Conservation (phyloP, 2,888 invertebrate genomes). For the Palloptera scutellata region DNA sequence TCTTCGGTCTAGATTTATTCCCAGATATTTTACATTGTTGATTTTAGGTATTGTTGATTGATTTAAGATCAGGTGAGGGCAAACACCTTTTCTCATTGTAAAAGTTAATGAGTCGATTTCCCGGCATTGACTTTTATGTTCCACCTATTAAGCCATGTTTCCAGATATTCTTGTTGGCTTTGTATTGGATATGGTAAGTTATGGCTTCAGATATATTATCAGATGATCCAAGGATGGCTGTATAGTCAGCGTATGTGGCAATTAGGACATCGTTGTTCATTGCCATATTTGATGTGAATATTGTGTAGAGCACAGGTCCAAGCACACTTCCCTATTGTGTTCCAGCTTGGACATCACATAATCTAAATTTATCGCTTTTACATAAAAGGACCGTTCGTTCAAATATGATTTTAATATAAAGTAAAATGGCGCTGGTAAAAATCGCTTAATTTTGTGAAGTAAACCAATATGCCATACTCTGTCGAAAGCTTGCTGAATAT, state of each 20-base stretch:
- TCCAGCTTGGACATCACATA: neutral
- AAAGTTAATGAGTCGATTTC: conserved; percentile 4
- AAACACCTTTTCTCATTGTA: neutral
- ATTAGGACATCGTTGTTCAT: neutral
- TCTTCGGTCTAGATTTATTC: conserved; percentile 4
- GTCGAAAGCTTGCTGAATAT: no score
- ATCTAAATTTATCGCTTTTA: neutral
- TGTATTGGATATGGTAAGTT: no score
- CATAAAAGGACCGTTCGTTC: conserved; percentile 8
- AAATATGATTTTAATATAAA: conserved; percentile 8
- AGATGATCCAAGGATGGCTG: no score
- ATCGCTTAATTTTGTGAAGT: no score
- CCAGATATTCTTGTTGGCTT: no score
- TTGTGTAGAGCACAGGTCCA: conserved; percentile 17
- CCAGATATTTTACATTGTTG: neutral
- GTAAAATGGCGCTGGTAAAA: no score
- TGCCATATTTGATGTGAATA: conserved; percentile 24
- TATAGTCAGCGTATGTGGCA: conserved; percentile 20
- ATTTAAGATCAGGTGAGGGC: neutral
- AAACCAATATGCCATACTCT: no score
- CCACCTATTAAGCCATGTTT: neutral
- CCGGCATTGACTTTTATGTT: neutral
- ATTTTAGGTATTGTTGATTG: neutral
- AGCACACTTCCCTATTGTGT: conserved; percentile 19
- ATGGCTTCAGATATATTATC: no score